phyloP scores from a whole-genome alignment of 2,113 vertebrate genomes.

The Embiotoca jacksoni region DNA sequence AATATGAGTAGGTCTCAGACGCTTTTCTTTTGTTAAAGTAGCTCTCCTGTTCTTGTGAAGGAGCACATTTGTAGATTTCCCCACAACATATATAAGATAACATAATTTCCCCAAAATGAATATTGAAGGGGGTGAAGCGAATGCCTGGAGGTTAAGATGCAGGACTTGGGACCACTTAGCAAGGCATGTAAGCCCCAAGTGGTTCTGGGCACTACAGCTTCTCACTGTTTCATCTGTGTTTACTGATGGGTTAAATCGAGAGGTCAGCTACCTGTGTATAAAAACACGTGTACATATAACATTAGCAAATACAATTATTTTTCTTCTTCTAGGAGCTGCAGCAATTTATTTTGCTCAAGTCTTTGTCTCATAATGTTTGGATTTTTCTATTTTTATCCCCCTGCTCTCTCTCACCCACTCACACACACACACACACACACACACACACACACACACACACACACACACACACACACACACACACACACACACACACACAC shows the following conservation, averaged over 20 bases:
- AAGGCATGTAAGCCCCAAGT: too few species aligned
- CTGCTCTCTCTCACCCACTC: not conserved
- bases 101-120: not conserved
- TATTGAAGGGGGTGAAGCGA: not conserved
- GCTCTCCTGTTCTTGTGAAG: not conserved
- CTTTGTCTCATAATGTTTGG: conserved; percentile 11
- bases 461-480: conserved; percentile 5
- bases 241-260: too few species aligned
- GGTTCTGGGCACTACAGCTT: too few species aligned
- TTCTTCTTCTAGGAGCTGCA: not conserved
- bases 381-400: conserved; percentile 53
- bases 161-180: too few species aligned
- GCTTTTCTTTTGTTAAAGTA: too few species aligned
- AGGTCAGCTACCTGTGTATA: too few species aligned
- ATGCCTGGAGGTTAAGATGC: too few species aligned
- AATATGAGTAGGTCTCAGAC: too few species aligned
- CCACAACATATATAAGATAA: not conserved
- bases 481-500: conserved; percentile 5
- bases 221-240: too few species aligned
- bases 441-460: conserved; percentile 30
- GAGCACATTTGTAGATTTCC: not conserved
- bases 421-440: conserved; percentile 14
- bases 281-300: too few species aligned
- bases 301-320: too few species aligned
- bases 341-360: conserved; percentile 15